Percentiles rank a stretch among this genome's conserved stretches.
These are phyloP conservation scores for Achroia grisella DNA, from an alignment of 1,140 invertebrate genomes.

Conservation along the genomic window DNA sequence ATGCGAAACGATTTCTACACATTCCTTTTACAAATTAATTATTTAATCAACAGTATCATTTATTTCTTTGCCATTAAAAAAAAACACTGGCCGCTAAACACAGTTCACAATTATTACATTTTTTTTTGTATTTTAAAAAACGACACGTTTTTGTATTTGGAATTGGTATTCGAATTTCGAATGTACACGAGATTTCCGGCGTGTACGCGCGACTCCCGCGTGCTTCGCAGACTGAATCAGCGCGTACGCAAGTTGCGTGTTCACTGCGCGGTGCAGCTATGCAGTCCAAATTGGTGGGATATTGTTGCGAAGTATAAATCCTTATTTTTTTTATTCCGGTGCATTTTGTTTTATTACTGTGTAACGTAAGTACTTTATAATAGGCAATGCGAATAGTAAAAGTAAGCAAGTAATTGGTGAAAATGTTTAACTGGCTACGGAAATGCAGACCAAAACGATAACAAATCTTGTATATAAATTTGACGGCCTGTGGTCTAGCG, in stretches of 20 bases:
- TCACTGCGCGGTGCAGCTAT: conserved; percentile 12
- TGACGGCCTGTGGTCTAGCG: too few species aligned
- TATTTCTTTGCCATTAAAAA: neutral
- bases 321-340: neutral
- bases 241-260: conserved; percentile 28
- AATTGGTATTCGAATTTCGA: conserved; percentile 22
- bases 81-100: conserved; percentile 9
- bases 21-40: conserved; percentile 21
- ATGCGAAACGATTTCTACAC: conserved; percentile 48
- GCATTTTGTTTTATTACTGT: neutral
- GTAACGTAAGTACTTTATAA: neutral
- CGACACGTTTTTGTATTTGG: neutral
- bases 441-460: too few species aligned
- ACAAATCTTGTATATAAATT: too few species aligned
- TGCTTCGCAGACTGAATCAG: conserved; percentile 13
- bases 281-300: conserved; percentile 32
- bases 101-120: conserved; percentile 1
- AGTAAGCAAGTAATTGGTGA: too few species aligned
- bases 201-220: conserved; percentile 26
- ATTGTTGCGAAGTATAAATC: conserved; percentile 23
- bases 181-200: conserved; percentile 12
- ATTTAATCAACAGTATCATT: neutral
- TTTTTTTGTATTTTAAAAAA: conserved; percentile 8
- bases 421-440: too few species aligned
- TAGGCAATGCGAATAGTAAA: too few species aligned